A percentile compares a stretch with the other conserved stretches of the same genome.
These are phyloP conservation scores for Arbacia lixula DNA, from an alignment of 53 echinoderm and acorn worm species.

Conservation along the genomic window DNA sequence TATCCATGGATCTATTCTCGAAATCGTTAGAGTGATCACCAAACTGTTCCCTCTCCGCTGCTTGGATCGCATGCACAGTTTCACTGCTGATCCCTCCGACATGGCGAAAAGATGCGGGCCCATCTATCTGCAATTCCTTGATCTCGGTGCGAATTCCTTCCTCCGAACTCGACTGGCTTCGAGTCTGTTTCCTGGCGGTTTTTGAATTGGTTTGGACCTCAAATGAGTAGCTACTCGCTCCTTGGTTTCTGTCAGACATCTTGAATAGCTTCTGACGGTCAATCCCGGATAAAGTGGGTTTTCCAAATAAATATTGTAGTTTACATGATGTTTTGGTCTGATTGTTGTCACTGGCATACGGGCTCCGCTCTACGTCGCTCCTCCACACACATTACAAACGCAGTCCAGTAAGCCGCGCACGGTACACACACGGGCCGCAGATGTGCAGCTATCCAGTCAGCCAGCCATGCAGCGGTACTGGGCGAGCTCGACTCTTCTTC, in stretches of 20 bases:
- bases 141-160: conserved; percentile 59
- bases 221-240: conserved; percentile 35
- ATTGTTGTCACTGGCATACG: too few species aligned
- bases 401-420: too few species aligned
- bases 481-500: too few species aligned
- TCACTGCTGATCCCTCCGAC: conserved; percentile 82
- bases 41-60: conserved; percentile 91
- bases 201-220: conserved; percentile 4
- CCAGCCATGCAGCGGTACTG: too few species aligned
- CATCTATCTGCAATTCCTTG: conserved; percentile 75
- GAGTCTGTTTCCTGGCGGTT: conserved; percentile 33
- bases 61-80: conserved; percentile 85
- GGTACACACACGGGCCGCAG: too few species aligned
- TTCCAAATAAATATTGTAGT: conserved; percentile 22
- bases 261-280: conserved; percentile 7
- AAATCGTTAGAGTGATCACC: conserved; percentile 75
- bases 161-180: conserved; percentile 49
- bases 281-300: not conserved
- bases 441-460: too few species aligned
- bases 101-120: conserved; percentile 85
- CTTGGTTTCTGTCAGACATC: conserved; percentile 57
- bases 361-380: too few species aligned
- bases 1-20: conserved; percentile 64
- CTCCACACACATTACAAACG: too few species aligned
- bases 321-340: conserved; percentile 18